A percentile compares a stretch with the other conserved stretches of the same genome.
Conservation (phyloP, 2,888 invertebrate species). For the Dryadula phaetusa region DNA sequence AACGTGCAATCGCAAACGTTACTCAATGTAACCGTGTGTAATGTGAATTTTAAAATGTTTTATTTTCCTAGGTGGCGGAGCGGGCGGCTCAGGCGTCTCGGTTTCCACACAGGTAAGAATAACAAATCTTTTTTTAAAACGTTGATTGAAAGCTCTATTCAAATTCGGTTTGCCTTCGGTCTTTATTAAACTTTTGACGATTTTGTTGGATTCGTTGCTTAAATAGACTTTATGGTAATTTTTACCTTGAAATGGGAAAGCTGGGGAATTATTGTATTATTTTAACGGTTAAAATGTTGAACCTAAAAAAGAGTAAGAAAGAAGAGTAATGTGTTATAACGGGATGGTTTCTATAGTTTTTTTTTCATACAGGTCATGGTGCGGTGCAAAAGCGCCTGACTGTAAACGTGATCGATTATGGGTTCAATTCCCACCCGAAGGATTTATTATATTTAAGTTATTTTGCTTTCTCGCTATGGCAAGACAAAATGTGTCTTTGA, state of each 20-base stretch:
- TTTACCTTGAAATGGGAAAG: background rate
- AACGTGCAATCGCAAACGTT: constrained; percentile 12
- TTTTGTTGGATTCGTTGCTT: constrained; percentile 11
- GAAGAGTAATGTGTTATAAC: no score
- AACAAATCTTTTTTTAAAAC: constrained; percentile 28
- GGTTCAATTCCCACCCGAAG: no score
- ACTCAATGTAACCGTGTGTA: constrained; percentile 7
- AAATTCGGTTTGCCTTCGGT: constrained; percentile 12
- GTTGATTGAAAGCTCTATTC: constrained; percentile 22
- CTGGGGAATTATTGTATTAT: background rate
- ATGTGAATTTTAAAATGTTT: constrained; percentile 33
- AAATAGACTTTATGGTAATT: constrained; percentile 11
- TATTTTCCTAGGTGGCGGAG: constrained; percentile 65
- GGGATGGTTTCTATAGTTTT: no score
- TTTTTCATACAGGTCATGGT: no score
- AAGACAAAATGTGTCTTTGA: no score
- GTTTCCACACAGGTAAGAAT: constrained; percentile 77
- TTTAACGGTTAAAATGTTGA: background rate
- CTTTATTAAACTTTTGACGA: constrained; percentile 22
- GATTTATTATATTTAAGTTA: no score
- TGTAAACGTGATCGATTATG: no score
- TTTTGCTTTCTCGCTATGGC: no score
- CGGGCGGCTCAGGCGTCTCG: constrained; percentile 69
- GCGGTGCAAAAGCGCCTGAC: no score
- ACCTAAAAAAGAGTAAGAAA: background rate